phyloP scores from a whole-genome alignment of 92 coral and sea anemone species.

The Umimayanthus chanpuru region DNA sequence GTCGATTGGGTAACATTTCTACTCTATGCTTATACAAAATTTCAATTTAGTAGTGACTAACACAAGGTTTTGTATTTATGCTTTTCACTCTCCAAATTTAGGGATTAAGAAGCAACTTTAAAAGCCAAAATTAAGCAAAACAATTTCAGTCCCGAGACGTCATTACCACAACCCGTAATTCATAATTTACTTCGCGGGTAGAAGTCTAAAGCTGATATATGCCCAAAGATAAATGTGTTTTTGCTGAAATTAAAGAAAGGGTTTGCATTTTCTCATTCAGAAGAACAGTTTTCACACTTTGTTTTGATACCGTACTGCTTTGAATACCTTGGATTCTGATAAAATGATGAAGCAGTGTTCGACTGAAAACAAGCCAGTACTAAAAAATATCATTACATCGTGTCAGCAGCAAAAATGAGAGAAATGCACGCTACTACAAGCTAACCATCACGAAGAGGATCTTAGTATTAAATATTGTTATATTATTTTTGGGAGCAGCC shows the following conservation, averaged over 20 bases:
- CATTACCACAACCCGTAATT: slow-evolving; percentile 7
- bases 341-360: too few relatives aligned
- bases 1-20: not conserved
- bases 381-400: too few relatives aligned
- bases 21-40: not conserved
- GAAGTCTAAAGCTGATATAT: not conserved
- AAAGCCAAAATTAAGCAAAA: not conserved
- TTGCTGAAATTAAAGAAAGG: not conserved
- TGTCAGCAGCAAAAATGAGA: too few relatives aligned
- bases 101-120: not conserved
- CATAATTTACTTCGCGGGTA: slow-evolving; percentile 7
- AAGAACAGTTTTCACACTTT: too few relatives aligned
- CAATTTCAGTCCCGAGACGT: not conserved
- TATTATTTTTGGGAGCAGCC: not conserved
- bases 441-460: not conserved
- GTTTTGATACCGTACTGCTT: not conserved
- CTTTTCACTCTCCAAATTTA: not conserved
- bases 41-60: not conserved
- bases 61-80: not conserved
- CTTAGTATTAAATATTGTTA: not conserved
- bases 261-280: not conserved
- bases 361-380: too few relatives aligned
- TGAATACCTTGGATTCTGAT: too few relatives aligned
- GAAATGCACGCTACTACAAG: not conserved
- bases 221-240: not conserved